Evolutionary conservation across 2,113 vertebrate species (phyloP).

Genomic region (Hemiprocne comata): DNA sequence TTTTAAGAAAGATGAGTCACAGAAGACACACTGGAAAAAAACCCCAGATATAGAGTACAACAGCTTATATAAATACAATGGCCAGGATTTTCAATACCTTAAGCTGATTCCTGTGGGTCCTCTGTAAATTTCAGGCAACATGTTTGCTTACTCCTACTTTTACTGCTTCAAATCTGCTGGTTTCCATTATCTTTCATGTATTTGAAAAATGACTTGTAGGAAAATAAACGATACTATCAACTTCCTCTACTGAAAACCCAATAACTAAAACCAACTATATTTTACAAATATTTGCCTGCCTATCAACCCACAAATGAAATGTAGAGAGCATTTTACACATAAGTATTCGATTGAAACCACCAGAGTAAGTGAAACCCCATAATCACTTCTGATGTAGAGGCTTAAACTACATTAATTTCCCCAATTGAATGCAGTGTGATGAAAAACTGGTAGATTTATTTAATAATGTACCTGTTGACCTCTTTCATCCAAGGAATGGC

Average conservation of each 20-base stretch:
- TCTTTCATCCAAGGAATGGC: background rate
- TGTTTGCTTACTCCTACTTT: background rate
- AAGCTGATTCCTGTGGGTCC: background rate
- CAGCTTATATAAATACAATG: background rate
- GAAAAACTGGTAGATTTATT: background rate
- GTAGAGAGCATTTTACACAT: background rate
- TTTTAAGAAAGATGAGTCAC: slow-evolving; percentile 36
- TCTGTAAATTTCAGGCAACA: background rate
- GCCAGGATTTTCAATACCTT: background rate
- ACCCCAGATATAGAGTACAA: background rate
- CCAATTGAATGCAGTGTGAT: background rate
- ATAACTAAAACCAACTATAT: background rate
- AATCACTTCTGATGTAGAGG: background rate
- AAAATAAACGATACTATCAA: background rate
- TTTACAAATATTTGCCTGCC: background rate
- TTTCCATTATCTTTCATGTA: background rate
- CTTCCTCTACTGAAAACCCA: background rate
- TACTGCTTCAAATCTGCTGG: background rate
- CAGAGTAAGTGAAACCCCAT: background rate
- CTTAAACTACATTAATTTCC: background rate
- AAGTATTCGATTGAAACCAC: background rate
- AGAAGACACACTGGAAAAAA: background rate
- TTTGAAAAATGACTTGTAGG: background rate
- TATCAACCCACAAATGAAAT: background rate
- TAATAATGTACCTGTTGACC: background rate